These are phyloP conservation scores for Drosophila engyochracea DNA, from an alignment of 2,888 invertebrate genomes.

Conservation along the genomic window DNA sequence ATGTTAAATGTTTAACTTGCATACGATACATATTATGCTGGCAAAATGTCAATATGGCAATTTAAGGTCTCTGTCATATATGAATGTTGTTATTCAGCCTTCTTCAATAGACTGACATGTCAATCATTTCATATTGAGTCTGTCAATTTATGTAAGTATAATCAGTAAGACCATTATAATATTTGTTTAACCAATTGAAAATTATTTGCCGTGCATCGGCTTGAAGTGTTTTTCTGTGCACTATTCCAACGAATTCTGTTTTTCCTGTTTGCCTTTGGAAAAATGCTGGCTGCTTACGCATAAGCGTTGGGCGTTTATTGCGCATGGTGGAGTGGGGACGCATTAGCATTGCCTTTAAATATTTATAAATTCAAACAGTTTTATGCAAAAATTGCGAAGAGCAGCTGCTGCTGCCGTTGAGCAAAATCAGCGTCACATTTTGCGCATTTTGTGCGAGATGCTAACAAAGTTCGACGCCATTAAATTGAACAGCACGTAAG, in stretches of 20 bases:
- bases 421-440: conserved; percentile 52
- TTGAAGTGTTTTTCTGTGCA: conserved; percentile 2
- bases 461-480: conserved; percentile 68
- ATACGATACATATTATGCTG: not conserved
- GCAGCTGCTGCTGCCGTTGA: conserved; percentile 30
- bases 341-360: conserved; percentile 65
- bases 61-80: not conserved
- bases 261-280: conserved; percentile 15
- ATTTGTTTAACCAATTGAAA: conserved; percentile 6
- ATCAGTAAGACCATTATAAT: not conserved
- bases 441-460: conserved; percentile 47
- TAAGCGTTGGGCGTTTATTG: conserved; percentile 25
- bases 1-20: not conserved
- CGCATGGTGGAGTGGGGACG: conserved; percentile 8
- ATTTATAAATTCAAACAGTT: conserved; percentile 63
- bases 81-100: not conserved
- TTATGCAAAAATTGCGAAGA: conserved; percentile 53
- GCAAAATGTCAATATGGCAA: not conserved
- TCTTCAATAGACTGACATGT: not conserved
- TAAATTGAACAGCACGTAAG: conserved; percentile 56
- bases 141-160: not conserved
- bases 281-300: conserved; percentile 27
- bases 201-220: not conserved
- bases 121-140: not conserved
- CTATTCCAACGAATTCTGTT: not conserved